phyloP scores from a whole-genome alignment of 1,140 invertebrate genomes.

The Asobara japonica region DNA sequence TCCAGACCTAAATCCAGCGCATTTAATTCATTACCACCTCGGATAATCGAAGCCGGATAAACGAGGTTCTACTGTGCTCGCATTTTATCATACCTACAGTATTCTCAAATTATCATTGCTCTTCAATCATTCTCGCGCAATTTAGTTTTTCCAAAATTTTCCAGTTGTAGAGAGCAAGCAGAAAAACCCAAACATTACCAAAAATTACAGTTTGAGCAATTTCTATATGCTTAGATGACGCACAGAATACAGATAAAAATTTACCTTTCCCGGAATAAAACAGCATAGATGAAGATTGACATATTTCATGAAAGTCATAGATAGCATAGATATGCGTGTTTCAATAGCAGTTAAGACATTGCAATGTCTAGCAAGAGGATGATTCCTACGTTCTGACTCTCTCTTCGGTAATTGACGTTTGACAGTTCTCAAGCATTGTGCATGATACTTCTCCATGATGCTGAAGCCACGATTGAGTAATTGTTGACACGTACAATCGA shows the following conservation, averaged over 20 bases:
- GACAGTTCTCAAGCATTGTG: conserved; percentile 77
- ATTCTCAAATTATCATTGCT: too few species aligned
- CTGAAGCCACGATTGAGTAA: conserved; percentile 85
- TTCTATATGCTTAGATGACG: too few species aligned
- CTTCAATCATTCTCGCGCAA: too few species aligned
- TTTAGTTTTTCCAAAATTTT: too few species aligned
- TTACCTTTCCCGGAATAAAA: conserved; percentile 91
- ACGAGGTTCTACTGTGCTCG: too few species aligned
- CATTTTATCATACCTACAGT: too few species aligned
- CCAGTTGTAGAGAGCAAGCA: too few species aligned
- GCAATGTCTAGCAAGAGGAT: conserved; percentile 84
- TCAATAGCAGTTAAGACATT: conserved; percentile 91
- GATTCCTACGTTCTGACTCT: conserved; percentile 87
- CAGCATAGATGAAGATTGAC: conserved; percentile 85
- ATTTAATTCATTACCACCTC: too few species aligned
- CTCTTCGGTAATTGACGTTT: conserved; percentile 85
- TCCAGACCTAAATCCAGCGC: too few species aligned
- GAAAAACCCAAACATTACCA: too few species aligned
- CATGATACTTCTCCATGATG: conserved; percentile 81
- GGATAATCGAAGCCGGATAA: too few species aligned
- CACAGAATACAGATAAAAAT: background rate
- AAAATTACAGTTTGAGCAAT: too few species aligned
- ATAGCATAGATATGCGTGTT: conserved; percentile 88
- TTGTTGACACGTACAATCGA: conserved; percentile 79
- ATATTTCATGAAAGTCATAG: conserved; percentile 92